Percentiles rank a stretch among this genome's conserved stretches.
These are phyloP conservation scores for Pogonophryne albipinna DNA, from an alignment of 2,797 vertebrate genomes.

Conservation along the genomic window DNA sequence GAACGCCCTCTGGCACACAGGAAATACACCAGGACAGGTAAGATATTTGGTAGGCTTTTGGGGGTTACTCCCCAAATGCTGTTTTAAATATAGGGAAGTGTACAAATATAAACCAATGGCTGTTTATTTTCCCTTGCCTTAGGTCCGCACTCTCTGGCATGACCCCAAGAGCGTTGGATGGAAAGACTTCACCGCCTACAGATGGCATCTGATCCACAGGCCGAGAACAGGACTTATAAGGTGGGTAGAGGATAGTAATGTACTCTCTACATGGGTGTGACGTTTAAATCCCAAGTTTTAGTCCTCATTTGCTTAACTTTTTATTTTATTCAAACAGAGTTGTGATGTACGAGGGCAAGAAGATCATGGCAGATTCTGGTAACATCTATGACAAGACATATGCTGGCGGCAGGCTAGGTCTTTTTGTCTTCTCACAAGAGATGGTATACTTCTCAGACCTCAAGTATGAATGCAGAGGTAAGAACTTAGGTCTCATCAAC, in stretches of 20 bases:
- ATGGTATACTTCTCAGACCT: constrained; percentile 99
- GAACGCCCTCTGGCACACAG: constrained; percentile 98
- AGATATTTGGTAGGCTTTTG: not conserved
- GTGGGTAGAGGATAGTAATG: constrained; percentile 68
- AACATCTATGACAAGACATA: constrained; percentile 98
- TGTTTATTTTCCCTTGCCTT: constrained; percentile 1
- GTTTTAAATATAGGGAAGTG: not conserved
- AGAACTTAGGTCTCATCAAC: constrained; percentile 34
- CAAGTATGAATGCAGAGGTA: constrained; percentile 99
- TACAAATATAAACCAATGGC: not conserved
- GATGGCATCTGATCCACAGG: constrained; percentile 97
- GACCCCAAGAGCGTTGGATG: constrained; percentile 96
- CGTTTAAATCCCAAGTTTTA: not conserved
- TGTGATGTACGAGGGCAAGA: constrained; percentile 99
- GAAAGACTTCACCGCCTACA: constrained; percentile 99
- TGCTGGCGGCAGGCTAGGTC: constrained; percentile 94
- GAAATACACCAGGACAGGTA: constrained; percentile 96
- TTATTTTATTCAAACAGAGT: constrained; percentile 83
- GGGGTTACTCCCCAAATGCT: not conserved
- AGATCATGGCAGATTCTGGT: constrained; percentile 98
- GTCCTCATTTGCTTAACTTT: not conserved
- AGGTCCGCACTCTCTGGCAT: constrained; percentile 98
- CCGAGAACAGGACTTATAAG: constrained; percentile 97
- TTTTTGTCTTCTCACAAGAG: constrained; percentile 99
- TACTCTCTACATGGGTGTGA: not conserved